Percentiles rank a stretch among this genome's conserved stretches.
Evolutionary conservation across 2,888 invertebrate genomes (phyloP).

Genomic region (Macrophya alboannulata): DNA sequence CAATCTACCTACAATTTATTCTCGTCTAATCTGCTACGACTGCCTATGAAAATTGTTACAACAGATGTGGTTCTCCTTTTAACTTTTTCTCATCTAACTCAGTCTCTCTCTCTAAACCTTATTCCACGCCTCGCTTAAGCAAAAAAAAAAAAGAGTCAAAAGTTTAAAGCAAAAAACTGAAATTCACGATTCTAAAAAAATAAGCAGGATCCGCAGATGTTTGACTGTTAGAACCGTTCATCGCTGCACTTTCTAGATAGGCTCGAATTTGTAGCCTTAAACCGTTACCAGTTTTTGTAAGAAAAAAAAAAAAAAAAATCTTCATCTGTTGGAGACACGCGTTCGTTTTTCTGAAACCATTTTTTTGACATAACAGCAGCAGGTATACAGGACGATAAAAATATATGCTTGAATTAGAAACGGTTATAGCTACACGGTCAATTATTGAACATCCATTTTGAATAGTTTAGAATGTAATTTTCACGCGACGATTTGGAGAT

Average conservation of each 20-base stretch:
- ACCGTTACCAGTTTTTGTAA: not conserved
- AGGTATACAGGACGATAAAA: not conserved
- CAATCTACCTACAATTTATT: constrained; percentile 8
- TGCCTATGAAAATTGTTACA: constrained; percentile 35
- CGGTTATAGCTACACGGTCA: not conserved
- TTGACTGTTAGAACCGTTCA: constrained; percentile 19
- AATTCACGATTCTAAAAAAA: constrained; percentile 5
- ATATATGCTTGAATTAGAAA: not conserved
- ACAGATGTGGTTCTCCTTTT: not conserved
- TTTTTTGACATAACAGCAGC: not conserved
- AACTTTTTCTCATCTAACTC: constrained; percentile 3
- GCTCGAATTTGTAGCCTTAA: not conserved
- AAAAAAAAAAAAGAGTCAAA: not conserved
- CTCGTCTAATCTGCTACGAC: not conserved
- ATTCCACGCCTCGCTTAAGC: not conserved
- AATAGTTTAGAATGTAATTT: not conserved
- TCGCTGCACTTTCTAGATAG: not conserved
- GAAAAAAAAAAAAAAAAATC: not conserved
- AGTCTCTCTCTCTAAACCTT: not conserved
- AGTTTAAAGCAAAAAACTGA: not conserved
- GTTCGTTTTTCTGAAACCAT: not conserved
- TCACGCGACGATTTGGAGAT: not conserved
- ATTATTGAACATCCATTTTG: not conserved
- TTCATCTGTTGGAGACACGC: constrained; percentile 4
- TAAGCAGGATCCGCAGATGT: constrained; percentile 22